A percentile compares a stretch with the other conserved stretches of the same genome.
Conservation (phyloP, 2,113 vertebrate species). For the Epinephelus moara region DNA sequence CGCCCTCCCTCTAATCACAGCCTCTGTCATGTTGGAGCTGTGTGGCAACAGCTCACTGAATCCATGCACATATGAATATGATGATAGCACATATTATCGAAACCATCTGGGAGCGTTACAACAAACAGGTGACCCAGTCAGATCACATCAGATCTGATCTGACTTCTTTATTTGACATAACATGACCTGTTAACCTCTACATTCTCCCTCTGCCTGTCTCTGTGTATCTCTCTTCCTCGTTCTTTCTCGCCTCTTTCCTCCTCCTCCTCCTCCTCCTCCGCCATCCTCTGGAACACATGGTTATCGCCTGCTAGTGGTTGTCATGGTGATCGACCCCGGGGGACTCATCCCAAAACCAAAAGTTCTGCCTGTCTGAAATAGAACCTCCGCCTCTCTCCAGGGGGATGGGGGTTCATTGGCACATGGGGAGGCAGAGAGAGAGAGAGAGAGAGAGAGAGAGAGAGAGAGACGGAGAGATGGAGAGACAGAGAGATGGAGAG, state of each 20-base stretch:
- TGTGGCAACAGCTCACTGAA: not conserved
- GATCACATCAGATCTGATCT: not conserved
- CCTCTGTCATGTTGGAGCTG: constrained; percentile 3
- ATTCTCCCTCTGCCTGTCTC: constrained; percentile 19
- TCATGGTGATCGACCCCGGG: constrained; percentile 81
- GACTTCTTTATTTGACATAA: constrained; percentile 19
- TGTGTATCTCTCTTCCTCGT: constrained; percentile 2
- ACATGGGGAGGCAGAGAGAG: constrained; percentile 15
- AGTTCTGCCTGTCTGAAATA: constrained; percentile 81
- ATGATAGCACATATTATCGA: not conserved
- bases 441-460: not conserved
- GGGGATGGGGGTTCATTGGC: constrained; percentile 59
- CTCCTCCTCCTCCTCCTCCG: constrained; percentile 39
- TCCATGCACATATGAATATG: not conserved
- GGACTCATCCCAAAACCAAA: constrained; percentile 84
- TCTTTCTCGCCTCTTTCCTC: not conserved
- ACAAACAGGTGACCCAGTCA: constrained; percentile 11
- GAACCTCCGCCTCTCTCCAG: constrained; percentile 63
- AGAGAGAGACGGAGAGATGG: not conserved
- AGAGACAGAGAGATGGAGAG: not conserved
- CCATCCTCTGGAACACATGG: constrained; percentile 74
- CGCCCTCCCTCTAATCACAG: constrained; percentile 9
- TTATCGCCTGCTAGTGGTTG: constrained; percentile 81
- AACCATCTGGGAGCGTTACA: not conserved
- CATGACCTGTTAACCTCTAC: constrained; percentile 50